Conservation (phyloP, 2,113 vertebrate genomes). For the Mesocricetus auratus region DNA sequence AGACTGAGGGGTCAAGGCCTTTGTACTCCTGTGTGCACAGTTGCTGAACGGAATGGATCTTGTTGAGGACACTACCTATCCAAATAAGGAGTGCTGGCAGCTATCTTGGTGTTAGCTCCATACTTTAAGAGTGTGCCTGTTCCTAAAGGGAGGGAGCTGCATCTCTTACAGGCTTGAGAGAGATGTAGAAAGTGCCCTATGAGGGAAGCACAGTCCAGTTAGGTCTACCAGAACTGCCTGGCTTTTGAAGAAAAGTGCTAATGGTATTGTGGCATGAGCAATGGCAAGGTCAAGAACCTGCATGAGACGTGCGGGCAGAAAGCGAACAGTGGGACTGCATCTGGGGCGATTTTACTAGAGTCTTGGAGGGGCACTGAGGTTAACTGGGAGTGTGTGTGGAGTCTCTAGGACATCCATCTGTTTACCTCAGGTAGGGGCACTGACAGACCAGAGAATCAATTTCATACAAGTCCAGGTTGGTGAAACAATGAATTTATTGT, state of each 20-base stretch:
- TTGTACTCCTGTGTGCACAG: neutral
- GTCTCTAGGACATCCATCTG: neutral
- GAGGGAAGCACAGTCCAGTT: neutral
- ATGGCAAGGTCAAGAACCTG: neutral
- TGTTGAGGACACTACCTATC: neutral
- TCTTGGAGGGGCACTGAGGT: neutral
- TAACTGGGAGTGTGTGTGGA: neutral
- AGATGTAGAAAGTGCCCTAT: neutral
- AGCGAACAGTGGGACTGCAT: neutral
- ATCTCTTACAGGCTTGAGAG: neutral
- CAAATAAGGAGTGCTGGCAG: neutral
- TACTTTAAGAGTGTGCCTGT: too few species aligned
- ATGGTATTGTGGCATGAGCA: neutral
- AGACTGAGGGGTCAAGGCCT: neutral
- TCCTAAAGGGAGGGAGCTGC: neutral
- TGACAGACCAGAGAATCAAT: neutral
- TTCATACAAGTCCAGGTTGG: neutral
- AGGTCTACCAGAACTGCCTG: neutral
- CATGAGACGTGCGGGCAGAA: neutral
- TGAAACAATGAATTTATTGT: neutral
- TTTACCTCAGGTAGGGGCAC: neutral
- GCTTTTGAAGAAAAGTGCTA: neutral
- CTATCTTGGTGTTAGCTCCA: too few species aligned
- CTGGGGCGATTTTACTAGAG: neutral
- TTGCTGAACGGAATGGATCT: neutral